These are phyloP conservation scores for Rhyacophila brunnea DNA, from an alignment of 1,140 invertebrate genomes.

Conservation along the genomic window DNA sequence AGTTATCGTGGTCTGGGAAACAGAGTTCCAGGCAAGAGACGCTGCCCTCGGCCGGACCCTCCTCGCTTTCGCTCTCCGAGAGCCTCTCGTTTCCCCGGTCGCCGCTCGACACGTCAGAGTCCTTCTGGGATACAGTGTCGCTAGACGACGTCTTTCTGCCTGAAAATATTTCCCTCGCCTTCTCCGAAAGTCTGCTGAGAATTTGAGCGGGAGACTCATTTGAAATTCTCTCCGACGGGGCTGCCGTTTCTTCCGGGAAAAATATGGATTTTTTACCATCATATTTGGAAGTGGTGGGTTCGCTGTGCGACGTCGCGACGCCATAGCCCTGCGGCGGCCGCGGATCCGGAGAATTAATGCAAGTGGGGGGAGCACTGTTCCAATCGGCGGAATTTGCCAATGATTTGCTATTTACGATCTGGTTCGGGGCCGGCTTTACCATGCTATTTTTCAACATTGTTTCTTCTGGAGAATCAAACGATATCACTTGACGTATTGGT, in stretches of 20 bases:
- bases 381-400: constrained; percentile 52
- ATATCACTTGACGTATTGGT: constrained; percentile 50
- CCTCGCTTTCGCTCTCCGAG: constrained; percentile 51
- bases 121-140: constrained; percentile 41
- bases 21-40: constrained; percentile 51
- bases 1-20: constrained; percentile 47
- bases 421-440: neutral
- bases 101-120: constrained; percentile 45
- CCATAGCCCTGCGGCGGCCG: constrained; percentile 39
- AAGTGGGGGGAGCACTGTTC: constrained; percentile 63
- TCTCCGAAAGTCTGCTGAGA: constrained; percentile 49
- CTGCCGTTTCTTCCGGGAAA: constrained; percentile 43
- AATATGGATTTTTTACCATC: constrained; percentile 46
- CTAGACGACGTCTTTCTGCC: constrained; percentile 47
- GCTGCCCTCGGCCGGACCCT: constrained; percentile 41
- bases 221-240: constrained; percentile 37
- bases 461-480: constrained; percentile 52
- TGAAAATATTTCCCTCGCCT: constrained; percentile 54
- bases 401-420: neutral
- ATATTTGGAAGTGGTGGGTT: constrained; percentile 47
- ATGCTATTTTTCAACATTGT: constrained; percentile 43
- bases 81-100: constrained; percentile 50
- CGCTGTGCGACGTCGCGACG: constrained; percentile 42
- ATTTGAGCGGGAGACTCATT: constrained; percentile 51
- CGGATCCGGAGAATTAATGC: constrained; percentile 59